Base-by-base conservation (phyloP, 2,888 invertebrate species). In the Timema cristinae region DNA sequence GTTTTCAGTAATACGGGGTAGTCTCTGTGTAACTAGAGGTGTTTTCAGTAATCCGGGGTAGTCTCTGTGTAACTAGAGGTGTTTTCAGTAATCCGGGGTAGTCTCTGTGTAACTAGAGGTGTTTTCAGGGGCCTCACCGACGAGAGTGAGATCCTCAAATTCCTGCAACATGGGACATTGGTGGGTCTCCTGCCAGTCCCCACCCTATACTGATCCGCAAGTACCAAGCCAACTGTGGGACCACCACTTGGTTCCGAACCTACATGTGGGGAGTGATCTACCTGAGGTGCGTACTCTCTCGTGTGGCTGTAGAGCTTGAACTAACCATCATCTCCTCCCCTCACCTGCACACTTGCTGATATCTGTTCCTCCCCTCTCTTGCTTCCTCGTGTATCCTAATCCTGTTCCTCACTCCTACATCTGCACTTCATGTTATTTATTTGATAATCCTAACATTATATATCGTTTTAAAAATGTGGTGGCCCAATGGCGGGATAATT, bases 251-350 rank as follows among this genome's bases (percentile, higher is more conserved):
- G 99, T 99, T 99, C 85, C 87, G 98, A 71, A 99, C 98, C 0
- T 99, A 99, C 82, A 95, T 99, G 90, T 99, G 98, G 98, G 99
- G 98, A 69, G 96, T 99, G 71, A 98, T 99, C 77, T 99, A 99
- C 84, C 88, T 99, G 78, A 90, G 96, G 91, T 94, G 81, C 59
- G 61, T 13, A 15, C 79, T 79, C 70, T 67, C 66, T 70, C 61
- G 71, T 63, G 69, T 56, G 52, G 50, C 32, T 32, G 32, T 32
- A 32, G 32, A 32, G 1, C 32, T 32, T 32, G 32, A 32, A 32
- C 32, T 32, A 32, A 32, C 4, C 32, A 32, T 32, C 32, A 32
- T 32, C 32, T 32, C 32, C 32, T 32, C 32, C 32, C 4, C 32
- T 32, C 32, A 32, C 32, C 4, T 4, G 32, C 32, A 32, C 32